Conservation (phyloP, 2,113 vertebrate species). For the Asarcornis scutulata region DNA sequence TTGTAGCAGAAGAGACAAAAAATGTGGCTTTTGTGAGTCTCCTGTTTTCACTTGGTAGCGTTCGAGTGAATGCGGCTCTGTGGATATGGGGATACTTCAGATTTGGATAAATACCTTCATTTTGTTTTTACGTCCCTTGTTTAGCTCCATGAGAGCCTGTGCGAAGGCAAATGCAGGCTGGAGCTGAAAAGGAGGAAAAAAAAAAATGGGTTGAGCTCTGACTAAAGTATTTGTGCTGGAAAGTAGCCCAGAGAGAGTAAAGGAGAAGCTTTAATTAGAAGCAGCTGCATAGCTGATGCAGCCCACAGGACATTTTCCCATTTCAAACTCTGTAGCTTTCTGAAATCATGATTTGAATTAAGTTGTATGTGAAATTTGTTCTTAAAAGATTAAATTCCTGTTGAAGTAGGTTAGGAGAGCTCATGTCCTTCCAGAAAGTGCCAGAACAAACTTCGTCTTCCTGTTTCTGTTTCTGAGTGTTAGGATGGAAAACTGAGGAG, state of each 20-base stretch:
- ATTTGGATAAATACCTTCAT: constrained; percentile 6
- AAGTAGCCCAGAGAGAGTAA: constrained; percentile 82
- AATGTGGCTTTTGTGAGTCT: neutral
- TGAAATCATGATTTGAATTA: constrained; percentile 65
- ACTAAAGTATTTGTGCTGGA: constrained; percentile 83
- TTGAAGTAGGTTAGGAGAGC: constrained; percentile 44
- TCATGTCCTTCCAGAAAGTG: constrained; percentile 53
- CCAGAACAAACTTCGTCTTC: constrained; percentile 66
- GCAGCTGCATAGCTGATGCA: constrained; percentile 78
- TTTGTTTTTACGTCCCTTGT: constrained; percentile 14
- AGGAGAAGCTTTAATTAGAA: constrained; percentile 83
- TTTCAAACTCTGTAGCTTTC: constrained; percentile 73
- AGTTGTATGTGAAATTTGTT: constrained; percentile 66
- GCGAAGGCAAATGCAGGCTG: constrained; percentile 56
- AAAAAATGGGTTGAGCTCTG: constrained; percentile 75
- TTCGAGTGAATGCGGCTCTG: neutral
- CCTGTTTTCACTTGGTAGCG: neutral
- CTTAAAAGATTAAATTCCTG: constrained; percentile 67
- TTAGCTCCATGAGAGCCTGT: constrained; percentile 51
- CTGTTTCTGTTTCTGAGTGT: constrained; percentile 55
- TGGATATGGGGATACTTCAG: neutral
- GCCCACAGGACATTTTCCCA: constrained; percentile 78
- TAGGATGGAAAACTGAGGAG: constrained; percentile 57
- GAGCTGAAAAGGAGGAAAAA: constrained; percentile 65
- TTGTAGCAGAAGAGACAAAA: neutral